A percentile compares a stretch with the other conserved stretches of the same genome.
Evolutionary conservation across 2,113 vertebrate species (phyloP).

Genomic region (Myrmecophaga tridactyla): DNA sequence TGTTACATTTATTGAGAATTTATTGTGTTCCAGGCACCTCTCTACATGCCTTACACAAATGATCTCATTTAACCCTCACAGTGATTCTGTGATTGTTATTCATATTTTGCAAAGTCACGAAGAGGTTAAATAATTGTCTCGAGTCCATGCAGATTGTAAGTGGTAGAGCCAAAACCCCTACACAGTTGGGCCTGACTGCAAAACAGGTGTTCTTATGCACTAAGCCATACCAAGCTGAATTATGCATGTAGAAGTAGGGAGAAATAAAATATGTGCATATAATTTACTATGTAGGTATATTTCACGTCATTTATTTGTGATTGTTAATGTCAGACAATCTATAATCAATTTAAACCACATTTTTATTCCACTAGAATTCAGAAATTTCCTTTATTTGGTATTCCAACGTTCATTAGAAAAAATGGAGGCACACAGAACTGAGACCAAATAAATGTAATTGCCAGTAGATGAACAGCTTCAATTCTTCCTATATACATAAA

Average conservation of each 20-base stretch:
- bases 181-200: background rate
- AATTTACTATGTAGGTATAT: background rate
- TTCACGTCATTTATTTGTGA: slow-evolving; percentile 72
- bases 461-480: slow-evolving; percentile 70
- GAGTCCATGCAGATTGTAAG: background rate
- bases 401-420: slow-evolving; percentile 73
- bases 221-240: background rate
- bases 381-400: slow-evolving; percentile 74
- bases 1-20: background rate
- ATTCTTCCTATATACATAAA: slow-evolving; percentile 63
- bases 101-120: background rate
- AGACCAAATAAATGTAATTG: slow-evolving; percentile 67
- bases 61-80: no score
- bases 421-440: slow-evolving; percentile 67
- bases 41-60: background rate
- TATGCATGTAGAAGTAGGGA: background rate
- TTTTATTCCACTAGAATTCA: slow-evolving; percentile 77
- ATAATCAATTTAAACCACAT: slow-evolving; percentile 74
- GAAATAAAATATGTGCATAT: background rate
- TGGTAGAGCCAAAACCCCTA: background rate
- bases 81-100: background rate
- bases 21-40: background rate
- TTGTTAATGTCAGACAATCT: slow-evolving; percentile 74
- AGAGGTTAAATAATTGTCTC: background rate
- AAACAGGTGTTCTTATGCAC: background rate